Base-by-base conservation (phyloP, 2,888 invertebrate species). In the Phlogophora meticulosa region DNA sequence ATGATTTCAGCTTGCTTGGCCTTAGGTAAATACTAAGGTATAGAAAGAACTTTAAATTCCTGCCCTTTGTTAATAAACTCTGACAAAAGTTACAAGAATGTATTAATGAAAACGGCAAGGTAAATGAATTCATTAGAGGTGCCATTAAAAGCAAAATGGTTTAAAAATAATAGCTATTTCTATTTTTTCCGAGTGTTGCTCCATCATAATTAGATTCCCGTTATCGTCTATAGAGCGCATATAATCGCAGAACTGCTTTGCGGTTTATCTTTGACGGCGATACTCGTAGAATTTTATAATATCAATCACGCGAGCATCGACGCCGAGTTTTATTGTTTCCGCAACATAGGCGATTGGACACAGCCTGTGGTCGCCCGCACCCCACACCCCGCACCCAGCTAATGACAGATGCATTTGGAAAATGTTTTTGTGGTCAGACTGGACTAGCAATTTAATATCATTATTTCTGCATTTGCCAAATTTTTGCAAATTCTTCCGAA, bases 261-360 rank as follows among this genome's bases (percentile, higher is more conserved):
- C 71, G 81, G 82, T 83, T 76, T 81, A 78, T 73, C 72, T 74
- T 74, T 66, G 68, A 64, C 63, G 72, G 76, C 69, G 56, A 20
- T 72, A 77, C 74, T 67, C 76, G 70, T 78, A 81, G 68, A 76
- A 76, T 81, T 88, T 88, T 87, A 89, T 84, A 87, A 86, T 84
- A 88, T 87, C 85, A 86, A 90, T 90, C 86, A 87, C 76, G 79
- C 76, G 79, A 81, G 48, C 79, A 83, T 79, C 75, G 72, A 78
- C 72, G 66, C 60, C 15, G 71, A 78, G 65, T 82, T 89, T 87
- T 90, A 90, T 89, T 88, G 85, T 90, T 91, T 90, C 90, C 91
- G 88, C 87, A 90, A 89, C 89, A 86, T 83, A 87, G 74, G 52
- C 78, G 81, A 90, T 89, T 88, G 83, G 85, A 80, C 79, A 84